Evolutionary conservation across 2,113 vertebrate species (phyloP), one percentile per base, ranked within the genome.

Genomic region (Lepus europaeus): DNA sequence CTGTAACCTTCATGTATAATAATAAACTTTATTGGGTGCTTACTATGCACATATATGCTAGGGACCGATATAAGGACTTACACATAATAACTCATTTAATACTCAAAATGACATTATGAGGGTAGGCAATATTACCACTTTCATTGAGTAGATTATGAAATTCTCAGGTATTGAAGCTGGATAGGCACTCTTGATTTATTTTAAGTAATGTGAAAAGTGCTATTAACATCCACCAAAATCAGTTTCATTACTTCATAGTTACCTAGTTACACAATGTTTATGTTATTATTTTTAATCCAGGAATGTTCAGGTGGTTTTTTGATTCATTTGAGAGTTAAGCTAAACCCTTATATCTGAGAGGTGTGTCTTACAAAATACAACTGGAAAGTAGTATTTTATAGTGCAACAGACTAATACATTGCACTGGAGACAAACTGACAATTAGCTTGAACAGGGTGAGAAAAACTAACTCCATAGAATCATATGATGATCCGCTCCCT

Each of bases 271-370:
- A 56, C 22, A 70, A 31, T 45, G 63, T 45, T 95, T 90, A 39
- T 80, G 14, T 14, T 78, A 84, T 17, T 90, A 74, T 56, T 89
- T 94, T 95, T 91, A 74, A 87, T 29, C 23, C 89, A 89, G 20
- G 14, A 83, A 93, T 89, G 49, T 78, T 33, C 69, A 78, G 16
- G 80, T 79, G n/a, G 45, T 83, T 96, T 81, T 73, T 11, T 80
- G 77, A 36, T 90, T 77, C 90, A 87, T 78, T 74, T 69, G 53
- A 87, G 25, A 94, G 63, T 83, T 79, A 87, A 83, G n/a, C 20
- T 56, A 76, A 63, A 79, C 19, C 16, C 3, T 23, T 63, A 0
- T 6, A 59, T 81, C 20, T 86, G 73, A 59, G 31, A 74, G 9
- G 70, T 7, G 73, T 80, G 16, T 27, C 9, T 82, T 25, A 89